phyloP scores from a whole-genome alignment of 1,140 invertebrate genomes.

The Potamilus streckersoni region DNA sequence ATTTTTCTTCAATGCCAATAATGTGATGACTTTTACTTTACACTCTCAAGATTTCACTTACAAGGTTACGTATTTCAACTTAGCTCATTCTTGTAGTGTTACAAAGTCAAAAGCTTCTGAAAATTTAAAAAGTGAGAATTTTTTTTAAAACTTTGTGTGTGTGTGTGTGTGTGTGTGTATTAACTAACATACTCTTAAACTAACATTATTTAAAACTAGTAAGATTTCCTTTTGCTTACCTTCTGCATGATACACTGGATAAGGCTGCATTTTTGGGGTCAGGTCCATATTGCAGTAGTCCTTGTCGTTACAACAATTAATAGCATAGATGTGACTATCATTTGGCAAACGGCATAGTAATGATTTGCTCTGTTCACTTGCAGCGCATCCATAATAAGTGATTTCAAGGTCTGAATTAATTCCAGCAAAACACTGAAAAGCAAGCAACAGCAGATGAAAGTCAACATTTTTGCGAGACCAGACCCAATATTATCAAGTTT shows the following conservation, averaged over 20 bases:
- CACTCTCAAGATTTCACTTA: no score
- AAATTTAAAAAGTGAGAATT: background rate
- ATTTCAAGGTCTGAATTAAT: background rate
- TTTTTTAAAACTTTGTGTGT: background rate
- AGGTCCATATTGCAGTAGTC: conserved; percentile 21
- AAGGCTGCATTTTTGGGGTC: conserved; percentile 1
- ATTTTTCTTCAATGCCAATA: no score
- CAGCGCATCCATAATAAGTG: conserved; percentile 14
- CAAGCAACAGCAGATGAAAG: background rate
- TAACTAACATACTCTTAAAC: background rate
- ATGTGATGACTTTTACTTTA: no score
- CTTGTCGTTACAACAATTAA: conserved; percentile 18
- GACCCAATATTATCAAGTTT: background rate
- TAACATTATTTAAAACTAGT: background rate
- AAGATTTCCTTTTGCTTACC: background rate
- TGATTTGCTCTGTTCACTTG: background rate
- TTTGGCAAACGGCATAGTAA: conserved; percentile 2
- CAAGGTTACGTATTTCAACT: no score
- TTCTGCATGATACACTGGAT: conserved; percentile 2
- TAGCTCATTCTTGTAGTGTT: background rate
- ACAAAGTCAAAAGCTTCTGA: background rate
- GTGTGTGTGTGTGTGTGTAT: background rate
- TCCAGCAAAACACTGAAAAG: conserved; percentile 20
- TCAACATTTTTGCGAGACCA: background rate
- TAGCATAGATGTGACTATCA: conserved; percentile 4